Percentiles rank a stretch among this genome's conserved stretches.
phyloP scores from a whole-genome alignment of 2,113 vertebrate genomes.

The Erinaceus europaeus region DNA sequence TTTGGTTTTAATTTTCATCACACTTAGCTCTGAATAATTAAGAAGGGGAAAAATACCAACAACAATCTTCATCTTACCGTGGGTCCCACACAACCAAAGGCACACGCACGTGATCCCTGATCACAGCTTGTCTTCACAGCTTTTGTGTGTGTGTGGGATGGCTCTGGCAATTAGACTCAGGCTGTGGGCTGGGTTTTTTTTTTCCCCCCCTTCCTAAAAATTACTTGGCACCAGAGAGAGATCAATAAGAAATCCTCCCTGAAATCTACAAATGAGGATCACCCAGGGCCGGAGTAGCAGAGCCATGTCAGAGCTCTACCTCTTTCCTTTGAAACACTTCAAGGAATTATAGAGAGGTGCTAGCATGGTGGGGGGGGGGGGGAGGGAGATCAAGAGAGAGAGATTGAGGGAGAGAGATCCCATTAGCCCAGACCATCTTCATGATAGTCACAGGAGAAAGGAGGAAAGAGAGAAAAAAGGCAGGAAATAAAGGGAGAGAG shows the following conservation, averaged over 20 bases:
- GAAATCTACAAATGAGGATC: conserved; percentile 67
- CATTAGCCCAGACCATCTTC: conserved; percentile 49
- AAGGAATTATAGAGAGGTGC: conserved; percentile 60
- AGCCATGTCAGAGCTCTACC: conserved; percentile 40
- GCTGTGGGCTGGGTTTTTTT: too few relatives aligned
- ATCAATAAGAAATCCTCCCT: conserved; percentile 66
- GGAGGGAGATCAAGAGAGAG: too few relatives aligned
- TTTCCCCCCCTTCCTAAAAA: conserved; percentile 74
- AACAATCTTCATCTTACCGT: conserved; percentile 66
- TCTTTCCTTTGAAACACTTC: conserved; percentile 58
- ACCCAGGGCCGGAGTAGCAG: conserved; percentile 49
- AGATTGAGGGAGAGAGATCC: conserved; percentile 7
- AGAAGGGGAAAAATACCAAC: conserved; percentile 53
- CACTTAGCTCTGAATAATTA: conserved; percentile 80
- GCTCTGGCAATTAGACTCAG: conserved; percentile 74
- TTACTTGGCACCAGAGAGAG: conserved; percentile 65
- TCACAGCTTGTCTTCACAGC: conserved; percentile 78
- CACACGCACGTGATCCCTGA: conserved; percentile 53
- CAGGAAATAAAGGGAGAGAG: too few relatives aligned
- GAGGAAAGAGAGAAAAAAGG: too few relatives aligned
- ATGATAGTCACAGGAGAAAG: conserved; percentile 20
- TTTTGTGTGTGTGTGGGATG: conserved; percentile 72
- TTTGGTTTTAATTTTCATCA: conserved; percentile 79
- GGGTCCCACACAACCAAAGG: conserved; percentile 73
- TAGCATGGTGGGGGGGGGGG: too few relatives aligned